Conservation (phyloP, 2,888 invertebrate genomes). For the Machimus rusticus region DNA sequence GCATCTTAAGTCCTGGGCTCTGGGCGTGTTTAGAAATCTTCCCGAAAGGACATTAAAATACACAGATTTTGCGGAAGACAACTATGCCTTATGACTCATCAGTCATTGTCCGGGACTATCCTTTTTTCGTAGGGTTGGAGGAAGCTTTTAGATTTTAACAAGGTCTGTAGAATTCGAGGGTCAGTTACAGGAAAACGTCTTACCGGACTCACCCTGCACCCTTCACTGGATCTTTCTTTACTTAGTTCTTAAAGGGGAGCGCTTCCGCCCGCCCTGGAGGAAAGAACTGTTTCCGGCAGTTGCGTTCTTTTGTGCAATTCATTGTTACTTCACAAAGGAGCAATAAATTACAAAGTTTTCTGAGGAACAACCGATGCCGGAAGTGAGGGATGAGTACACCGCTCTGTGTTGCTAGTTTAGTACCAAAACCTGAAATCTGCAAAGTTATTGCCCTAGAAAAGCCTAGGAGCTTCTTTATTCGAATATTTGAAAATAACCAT, state of each 20-base stretch:
- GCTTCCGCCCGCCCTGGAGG: not conserved
- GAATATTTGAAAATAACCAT: not conserved
- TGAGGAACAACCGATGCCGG: not conserved
- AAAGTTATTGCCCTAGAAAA: not conserved
- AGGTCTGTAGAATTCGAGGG: not conserved
- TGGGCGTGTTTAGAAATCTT: not conserved
- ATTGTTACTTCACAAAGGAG: not conserved
- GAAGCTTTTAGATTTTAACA: not conserved
- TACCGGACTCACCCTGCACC: not conserved
- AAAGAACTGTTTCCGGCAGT: not conserved
- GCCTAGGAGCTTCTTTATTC: not conserved
- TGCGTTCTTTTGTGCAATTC: not conserved
- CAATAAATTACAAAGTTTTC: not conserved
- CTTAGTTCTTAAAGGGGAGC: not conserved
- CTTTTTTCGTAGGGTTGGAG: not conserved
- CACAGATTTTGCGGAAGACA: not conserved
- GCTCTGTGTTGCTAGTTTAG: not conserved
- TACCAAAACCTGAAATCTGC: not conserved
- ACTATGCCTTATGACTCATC: not conserved
- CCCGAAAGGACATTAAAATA: not conserved
- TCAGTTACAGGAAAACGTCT: not conserved
- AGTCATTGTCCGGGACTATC: not conserved
- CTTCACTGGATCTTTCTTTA: not conserved
- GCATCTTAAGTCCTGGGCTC: not conserved
- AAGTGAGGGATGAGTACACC: not conserved